These are phyloP conservation scores for Spongilla lacustris DNA, from an alignment of 37 sponge, comb jelly and placozoan genomes.

Conservation along the genomic window DNA sequence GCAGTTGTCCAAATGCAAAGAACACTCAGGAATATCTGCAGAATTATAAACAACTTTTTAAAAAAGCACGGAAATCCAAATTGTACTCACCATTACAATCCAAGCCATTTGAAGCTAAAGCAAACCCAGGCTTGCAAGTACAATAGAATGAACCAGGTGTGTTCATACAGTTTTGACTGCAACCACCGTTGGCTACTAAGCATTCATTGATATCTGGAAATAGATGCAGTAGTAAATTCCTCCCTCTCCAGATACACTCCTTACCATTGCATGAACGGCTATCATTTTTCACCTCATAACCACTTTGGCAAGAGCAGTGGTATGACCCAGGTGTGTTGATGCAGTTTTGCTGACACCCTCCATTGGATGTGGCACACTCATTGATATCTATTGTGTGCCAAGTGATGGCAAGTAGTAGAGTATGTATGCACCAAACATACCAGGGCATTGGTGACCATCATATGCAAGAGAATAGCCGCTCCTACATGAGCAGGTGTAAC, in stretches of 20 bases:
- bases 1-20: neutral
- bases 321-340: constrained; percentile 15
- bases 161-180: neutral
- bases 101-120: neutral
- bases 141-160: neutral
- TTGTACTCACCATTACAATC: neutral
- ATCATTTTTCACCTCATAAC: neutral
- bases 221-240: neutral
- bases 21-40: neutral
- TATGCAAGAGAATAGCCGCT: too few species aligned
- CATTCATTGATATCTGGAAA: neutral
- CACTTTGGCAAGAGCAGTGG: constrained; percentile 21
- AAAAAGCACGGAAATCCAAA: neutral
- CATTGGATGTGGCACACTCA: constrained; percentile 26
- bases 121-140: neutral
- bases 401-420: neutral
- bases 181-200: neutral
- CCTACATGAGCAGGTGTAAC: too few species aligned
- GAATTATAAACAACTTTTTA: neutral
- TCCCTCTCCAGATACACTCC: neutral
- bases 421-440: too few species aligned
- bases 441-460: too few species aligned
- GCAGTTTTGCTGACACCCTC: constrained; percentile 44
- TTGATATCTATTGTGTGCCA: constrained; percentile 16
- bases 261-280: constrained; percentile 18